Evolutionary conservation across 1,140 invertebrate species (phyloP).

Genomic region (Heliconius eleuchia): DNA sequence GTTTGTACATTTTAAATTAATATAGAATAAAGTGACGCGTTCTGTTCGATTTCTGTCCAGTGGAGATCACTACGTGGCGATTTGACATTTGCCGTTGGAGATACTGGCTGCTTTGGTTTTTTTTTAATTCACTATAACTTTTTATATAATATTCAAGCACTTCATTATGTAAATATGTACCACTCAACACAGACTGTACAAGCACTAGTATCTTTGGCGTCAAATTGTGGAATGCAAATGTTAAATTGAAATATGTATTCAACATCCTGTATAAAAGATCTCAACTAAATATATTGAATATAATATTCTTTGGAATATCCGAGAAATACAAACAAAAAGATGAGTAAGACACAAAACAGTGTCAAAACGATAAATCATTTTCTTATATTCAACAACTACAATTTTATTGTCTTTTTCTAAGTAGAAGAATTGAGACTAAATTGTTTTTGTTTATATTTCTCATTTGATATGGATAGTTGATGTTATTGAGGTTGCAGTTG

Average conservation of each 20-base stretch:
- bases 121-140: conserved; percentile 21
- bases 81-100: not conserved
- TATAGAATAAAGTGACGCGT: conserved; percentile 61
- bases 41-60: conserved; percentile 59
- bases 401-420: not conserved
- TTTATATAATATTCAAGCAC: conserved; percentile 12
- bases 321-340: not conserved
- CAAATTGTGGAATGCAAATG: conserved; percentile 37
- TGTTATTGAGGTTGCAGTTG: not conserved
- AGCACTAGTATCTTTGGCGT: conserved; percentile 43
- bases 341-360: not conserved
- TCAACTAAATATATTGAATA: conserved; percentile 57
- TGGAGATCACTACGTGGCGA: conserved; percentile 25
- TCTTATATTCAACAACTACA: not conserved
- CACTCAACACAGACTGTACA: conserved; percentile 8
- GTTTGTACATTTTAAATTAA: conserved; percentile 74
- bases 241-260: conserved; percentile 44
- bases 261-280: conserved; percentile 58
- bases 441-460: not conserved
- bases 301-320: not conserved
- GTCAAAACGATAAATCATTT: not conserved
- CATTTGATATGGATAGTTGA: not conserved
- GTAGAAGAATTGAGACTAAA: not conserved
- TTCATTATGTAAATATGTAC: conserved; percentile 11
- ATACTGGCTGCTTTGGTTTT: conserved; percentile 34